These are phyloP conservation scores for Sinotaia quadrata DNA, from an alignment of 2,888 invertebrate species.

Conservation along the genomic window DNA sequence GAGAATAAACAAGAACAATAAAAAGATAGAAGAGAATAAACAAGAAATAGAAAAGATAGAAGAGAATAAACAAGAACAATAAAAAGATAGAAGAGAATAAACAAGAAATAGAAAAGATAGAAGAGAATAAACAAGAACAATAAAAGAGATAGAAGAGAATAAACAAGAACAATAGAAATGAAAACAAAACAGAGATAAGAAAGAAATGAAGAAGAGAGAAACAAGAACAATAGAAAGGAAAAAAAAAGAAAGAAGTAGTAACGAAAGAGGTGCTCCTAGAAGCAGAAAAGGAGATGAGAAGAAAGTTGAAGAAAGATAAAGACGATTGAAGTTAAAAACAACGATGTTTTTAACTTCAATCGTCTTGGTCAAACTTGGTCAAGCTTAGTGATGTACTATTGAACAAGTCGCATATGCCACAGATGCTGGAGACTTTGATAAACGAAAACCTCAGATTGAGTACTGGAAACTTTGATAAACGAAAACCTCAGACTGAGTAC, in stretches of 20 bases:
- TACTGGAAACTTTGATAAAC: too few relatives aligned
- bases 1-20: not conserved
- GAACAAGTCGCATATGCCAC: too few relatives aligned
- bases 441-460: too few relatives aligned
- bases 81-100: not conserved
- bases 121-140: not conserved
- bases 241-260: too few relatives aligned
- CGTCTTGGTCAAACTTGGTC: too few relatives aligned
- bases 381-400: too few relatives aligned
- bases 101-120: not conserved
- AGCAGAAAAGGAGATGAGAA: not conserved
- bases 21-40: not conserved
- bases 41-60: not conserved
- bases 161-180: not conserved
- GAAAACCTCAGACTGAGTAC: too few relatives aligned
- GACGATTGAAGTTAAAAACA: too few relatives aligned
- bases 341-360: too few relatives aligned
- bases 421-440: too few relatives aligned
- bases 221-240: not conserved
- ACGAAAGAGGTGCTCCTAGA: not conserved
- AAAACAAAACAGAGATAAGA: not conserved
- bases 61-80: not conserved
- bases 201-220: not conserved
- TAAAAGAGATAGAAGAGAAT: not conserved
- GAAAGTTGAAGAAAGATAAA: not conserved